Conservation (phyloP, 2,113 vertebrate genomes). For the Fulmarus glacialis region DNA sequence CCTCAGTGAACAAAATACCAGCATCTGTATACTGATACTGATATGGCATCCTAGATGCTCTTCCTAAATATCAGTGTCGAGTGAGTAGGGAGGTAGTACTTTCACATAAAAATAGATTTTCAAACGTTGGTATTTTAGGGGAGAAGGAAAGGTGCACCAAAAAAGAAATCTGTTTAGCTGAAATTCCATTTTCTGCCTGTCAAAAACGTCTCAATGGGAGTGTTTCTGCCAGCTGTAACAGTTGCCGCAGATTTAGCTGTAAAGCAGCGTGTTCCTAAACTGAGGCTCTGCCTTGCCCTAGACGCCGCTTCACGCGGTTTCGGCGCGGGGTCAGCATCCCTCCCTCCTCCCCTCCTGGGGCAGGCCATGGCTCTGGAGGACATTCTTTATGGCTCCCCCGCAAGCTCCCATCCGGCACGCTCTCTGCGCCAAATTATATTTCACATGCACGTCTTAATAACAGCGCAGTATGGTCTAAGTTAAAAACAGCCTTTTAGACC, state of each 20-base stretch:
- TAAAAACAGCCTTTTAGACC: conserved; percentile 64
- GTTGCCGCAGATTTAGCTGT: not conserved
- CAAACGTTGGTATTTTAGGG: not conserved
- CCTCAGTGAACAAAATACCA: not conserved
- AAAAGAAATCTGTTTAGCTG: not conserved
- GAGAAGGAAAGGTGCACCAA: not conserved
- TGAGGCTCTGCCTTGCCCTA: not conserved
- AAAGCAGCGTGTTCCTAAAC: not conserved
- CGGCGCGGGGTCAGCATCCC: not conserved
- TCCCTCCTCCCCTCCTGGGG: conserved; percentile 35
- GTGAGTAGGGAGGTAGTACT: not conserved
- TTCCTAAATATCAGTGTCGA: not conserved
- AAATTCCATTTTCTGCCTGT: conserved; percentile 24
- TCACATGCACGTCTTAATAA: conserved; percentile 29
- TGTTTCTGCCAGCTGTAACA: not conserved
- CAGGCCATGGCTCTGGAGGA: conserved; percentile 18
- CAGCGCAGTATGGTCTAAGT: conserved; percentile 56
- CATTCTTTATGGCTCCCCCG: conserved; percentile 33
- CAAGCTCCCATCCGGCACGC: conserved; percentile 21
- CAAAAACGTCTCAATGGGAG: not conserved
- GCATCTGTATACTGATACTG: not conserved
- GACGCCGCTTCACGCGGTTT: not conserved
- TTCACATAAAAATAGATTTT: not conserved
- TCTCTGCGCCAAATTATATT: conserved; percentile 36
- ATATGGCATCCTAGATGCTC: not conserved